phyloP scores from a whole-genome alignment of 2,113 vertebrate species.

The Pygoscelis antarcticus region DNA sequence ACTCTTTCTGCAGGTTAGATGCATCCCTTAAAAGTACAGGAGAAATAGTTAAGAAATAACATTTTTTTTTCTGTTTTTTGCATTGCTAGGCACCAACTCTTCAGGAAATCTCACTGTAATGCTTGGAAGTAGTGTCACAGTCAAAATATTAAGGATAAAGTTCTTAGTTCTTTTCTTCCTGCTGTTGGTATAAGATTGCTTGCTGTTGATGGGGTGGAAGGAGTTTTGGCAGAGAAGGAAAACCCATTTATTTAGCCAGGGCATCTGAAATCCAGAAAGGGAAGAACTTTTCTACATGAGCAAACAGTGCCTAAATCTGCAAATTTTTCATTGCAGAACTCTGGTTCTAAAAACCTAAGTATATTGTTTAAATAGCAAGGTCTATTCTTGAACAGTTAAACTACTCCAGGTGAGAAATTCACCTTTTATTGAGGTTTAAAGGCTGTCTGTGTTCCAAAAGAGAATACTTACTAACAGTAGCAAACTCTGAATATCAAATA shows the following conservation, averaged over 20 bases:
- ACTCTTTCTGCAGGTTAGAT: not conserved
- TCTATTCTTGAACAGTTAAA: not conserved
- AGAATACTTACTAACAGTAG: not conserved
- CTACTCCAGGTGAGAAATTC: not conserved
- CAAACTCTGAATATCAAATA: not conserved
- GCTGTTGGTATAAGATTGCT: not conserved
- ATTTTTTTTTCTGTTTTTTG: fast-evolving
- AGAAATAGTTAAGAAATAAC: not conserved
- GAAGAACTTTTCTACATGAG: not conserved
- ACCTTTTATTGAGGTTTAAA: not conserved
- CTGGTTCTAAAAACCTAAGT: not conserved
- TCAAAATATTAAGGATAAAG: not conserved
- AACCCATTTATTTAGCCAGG: not conserved
- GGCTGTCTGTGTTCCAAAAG: not conserved
- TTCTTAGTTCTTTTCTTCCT: not conserved
- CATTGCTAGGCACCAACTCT: not conserved
- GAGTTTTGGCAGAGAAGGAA: not conserved
- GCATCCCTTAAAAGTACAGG: not conserved
- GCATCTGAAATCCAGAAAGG: not conserved
- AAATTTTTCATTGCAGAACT: not conserved
- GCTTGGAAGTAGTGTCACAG: not conserved
- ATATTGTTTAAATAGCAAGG: not conserved
- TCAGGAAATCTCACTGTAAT: not conserved
- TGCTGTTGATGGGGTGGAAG: not conserved
- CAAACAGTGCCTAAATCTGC: not conserved